These are phyloP conservation scores for Ophraella communa DNA, from an alignment of 2,888 invertebrate genomes.

Conservation along the genomic window DNA sequence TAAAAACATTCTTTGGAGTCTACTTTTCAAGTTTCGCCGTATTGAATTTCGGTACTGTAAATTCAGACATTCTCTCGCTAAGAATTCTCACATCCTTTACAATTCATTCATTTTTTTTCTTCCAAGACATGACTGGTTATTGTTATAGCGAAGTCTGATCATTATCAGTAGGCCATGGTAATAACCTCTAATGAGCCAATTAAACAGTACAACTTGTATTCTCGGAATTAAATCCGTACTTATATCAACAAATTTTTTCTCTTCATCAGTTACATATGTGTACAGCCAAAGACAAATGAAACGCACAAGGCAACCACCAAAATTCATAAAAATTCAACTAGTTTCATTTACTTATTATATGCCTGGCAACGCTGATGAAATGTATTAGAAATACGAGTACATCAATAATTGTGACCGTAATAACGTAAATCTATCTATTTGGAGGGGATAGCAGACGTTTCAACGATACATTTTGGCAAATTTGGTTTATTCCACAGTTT, in stretches of 20 bases:
- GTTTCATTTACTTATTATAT: no score
- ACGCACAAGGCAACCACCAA: no score
- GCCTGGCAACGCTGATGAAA: no score
- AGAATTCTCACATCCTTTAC: constrained; percentile 11
- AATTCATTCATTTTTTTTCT: constrained; percentile 18
- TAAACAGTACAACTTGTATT: background rate
- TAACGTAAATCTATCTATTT: no score
- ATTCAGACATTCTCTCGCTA: background rate
- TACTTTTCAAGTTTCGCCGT: background rate
- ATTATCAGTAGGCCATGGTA: constrained; percentile 36
- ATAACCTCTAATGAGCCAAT: constrained; percentile 37
- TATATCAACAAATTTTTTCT: background rate
- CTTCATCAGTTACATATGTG: background rate
- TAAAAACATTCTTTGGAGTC: background rate
- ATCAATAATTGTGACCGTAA: no score
- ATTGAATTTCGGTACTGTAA: background rate
- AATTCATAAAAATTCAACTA: no score
- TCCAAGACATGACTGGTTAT: constrained; percentile 11
- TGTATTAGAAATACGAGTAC: no score
- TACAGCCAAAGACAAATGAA: no score
- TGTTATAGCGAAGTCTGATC: constrained; percentile 19
- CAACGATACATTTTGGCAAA: no score
- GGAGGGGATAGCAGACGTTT: no score
- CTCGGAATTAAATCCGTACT: background rate
- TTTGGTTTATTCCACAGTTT: no score